phyloP scores from a whole-genome alignment of 2,113 vertebrate species.

The Quiscalus mexicanus region DNA sequence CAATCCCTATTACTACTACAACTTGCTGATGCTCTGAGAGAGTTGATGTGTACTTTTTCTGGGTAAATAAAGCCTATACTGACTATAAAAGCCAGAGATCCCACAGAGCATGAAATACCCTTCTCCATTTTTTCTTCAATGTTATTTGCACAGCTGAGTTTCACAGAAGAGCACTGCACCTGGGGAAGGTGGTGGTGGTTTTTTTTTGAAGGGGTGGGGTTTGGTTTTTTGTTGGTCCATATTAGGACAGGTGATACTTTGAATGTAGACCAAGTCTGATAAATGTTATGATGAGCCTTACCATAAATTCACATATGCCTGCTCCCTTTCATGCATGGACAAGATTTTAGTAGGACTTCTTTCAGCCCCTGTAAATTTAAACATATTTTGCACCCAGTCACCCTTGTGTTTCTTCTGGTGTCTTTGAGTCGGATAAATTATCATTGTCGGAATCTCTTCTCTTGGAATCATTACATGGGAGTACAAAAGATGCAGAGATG shows the following conservation, averaged over 20 bases:
- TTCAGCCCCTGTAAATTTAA: background rate
- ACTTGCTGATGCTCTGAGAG: background rate
- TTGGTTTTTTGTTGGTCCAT: background rate
- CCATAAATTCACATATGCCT: background rate
- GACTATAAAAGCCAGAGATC: background rate
- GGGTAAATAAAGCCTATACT: background rate
- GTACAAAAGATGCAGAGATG: background rate
- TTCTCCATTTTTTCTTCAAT: background rate
- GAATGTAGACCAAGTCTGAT: background rate
- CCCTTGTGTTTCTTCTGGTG: background rate
- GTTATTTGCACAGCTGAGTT: background rate
- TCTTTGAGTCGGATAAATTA: background rate
- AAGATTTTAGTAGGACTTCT: background rate
- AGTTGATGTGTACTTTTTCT: background rate
- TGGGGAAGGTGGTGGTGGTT: accelerated
- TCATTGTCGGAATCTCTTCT: background rate
- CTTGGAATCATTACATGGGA: background rate
- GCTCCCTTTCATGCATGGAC: background rate
- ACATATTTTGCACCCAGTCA: background rate
- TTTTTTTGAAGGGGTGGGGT: no score
- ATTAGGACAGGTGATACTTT: background rate
- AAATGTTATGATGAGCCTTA: background rate
- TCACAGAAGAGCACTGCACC: background rate
- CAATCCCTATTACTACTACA: background rate
- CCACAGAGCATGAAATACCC: background rate